Percentiles rank a stretch among this genome's conserved stretches.
Evolutionary conservation across 2,113 vertebrate genomes (phyloP).

Genomic region (Sylvia atricapilla): DNA sequence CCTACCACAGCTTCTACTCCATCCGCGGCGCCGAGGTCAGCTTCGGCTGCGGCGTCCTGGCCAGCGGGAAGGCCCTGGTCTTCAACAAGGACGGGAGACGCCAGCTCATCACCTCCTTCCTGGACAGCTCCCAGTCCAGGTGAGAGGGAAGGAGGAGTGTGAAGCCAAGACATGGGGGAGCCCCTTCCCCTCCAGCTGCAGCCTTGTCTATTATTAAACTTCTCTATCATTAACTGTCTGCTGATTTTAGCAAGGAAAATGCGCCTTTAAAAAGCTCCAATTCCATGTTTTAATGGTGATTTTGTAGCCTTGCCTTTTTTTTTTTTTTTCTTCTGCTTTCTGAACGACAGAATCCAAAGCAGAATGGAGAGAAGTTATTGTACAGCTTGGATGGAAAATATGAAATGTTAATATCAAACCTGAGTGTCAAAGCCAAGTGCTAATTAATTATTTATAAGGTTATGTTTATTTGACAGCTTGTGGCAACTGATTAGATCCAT

Average conservation of each 20-base stretch:
- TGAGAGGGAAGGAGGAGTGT: constrained; percentile 42
- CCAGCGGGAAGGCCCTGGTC: constrained; percentile 94
- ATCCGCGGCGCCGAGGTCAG: constrained; percentile 95
- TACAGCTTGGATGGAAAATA: constrained; percentile 47
- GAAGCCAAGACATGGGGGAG: not conserved
- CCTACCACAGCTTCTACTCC: constrained; percentile 97
- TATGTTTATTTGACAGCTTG: constrained; percentile 82
- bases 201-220: not conserved
- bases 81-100: constrained; percentile 94
- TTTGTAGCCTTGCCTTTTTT: not conserved
- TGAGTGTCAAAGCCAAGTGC: constrained; percentile 70
- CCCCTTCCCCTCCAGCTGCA: not conserved
- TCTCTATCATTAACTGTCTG: not conserved
- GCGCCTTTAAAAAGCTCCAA: not conserved
- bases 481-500: constrained; percentile 77
- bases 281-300: not conserved
- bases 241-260: not conserved
- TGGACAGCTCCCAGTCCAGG: constrained; percentile 98
- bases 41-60: constrained; percentile 94
- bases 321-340: not conserved
- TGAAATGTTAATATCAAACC: constrained; percentile 73
- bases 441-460: constrained; percentile 78
- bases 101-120: constrained; percentile 89
- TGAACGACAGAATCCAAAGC: not conserved
- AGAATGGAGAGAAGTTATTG: constrained; percentile 27